Evolutionary conservation across 2,797 vertebrate genomes (phyloP), one percentile per base, ranked within the genome.

Genomic region (Ctenopoma kingsleyae): DNA sequence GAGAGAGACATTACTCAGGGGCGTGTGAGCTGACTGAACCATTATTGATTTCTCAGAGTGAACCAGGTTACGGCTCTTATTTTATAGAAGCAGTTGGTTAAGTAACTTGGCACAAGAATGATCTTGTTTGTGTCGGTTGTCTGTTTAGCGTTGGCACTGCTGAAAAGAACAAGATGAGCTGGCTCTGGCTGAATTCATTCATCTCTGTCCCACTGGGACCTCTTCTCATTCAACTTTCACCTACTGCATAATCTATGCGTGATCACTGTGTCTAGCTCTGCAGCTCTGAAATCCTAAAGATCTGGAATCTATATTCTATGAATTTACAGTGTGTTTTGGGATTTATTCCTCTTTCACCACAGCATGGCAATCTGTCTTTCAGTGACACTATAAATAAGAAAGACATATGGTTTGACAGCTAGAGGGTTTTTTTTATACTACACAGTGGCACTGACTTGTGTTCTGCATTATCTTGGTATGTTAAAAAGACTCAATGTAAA

Each of bases 191-290:
- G 69, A 64, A 71, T 76, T 62, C 40, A 77, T 90, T 78, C 59
- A 56, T 51, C 40, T 58, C 20, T 3, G 43, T 78, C 76, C 85
- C 81, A 47, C 41, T 49, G 84, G 80, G 82, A 89, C 43, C 59
- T 77, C 46, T 65, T 71, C 49, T 56, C 54, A 3, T 57, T 93
- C 79, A 85, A 85, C 87, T 90, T 73, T 91, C 86, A 83, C 84
- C 84, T n/a, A 80, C 63, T 89, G 64, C 77, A 47, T 79, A 65
- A 84, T 79, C 66, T 30, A 19, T 2, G 17, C 74, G 57, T 56
- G 36, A 63, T 84, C 68, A 72, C 72, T 13, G 22, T 64, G 48
- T 40, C 52, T 3, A 35, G 73, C 54, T 47, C 35, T 53, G 60
- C 71, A 4, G 50, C 67, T 65, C n/a, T 47, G 44, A 22, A 12